Percentiles rank a stretch among this genome's conserved stretches.
Evolutionary conservation across 92 coral and sea anemone species (phyloP).

Genomic region (Nematostella vectensis): DNA sequence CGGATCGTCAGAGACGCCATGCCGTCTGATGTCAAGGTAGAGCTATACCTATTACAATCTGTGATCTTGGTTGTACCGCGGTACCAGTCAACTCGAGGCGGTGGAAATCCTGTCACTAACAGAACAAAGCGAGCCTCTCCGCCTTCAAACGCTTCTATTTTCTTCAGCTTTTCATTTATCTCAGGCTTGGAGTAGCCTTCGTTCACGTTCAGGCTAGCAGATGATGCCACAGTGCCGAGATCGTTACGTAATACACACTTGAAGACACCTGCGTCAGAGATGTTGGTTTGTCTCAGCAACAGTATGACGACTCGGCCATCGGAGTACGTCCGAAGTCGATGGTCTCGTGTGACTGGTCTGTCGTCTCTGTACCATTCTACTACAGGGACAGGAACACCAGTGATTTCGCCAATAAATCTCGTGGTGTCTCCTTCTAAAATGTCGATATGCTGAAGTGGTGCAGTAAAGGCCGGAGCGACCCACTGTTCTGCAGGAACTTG

Average conservation of each 20-base stretch:
- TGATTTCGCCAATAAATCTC: slow-evolving; percentile 46
- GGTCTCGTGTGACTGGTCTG: slow-evolving; percentile 32
- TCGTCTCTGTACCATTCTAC: slow-evolving; percentile 79
- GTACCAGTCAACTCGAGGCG: slow-evolving; percentile 79
- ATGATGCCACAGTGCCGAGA: slow-evolving; percentile 63
- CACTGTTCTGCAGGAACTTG: slow-evolving; percentile 30
- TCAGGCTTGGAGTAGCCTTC: slow-evolving; percentile 71
- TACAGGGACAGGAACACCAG: slow-evolving; percentile 60
- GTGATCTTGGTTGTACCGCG: slow-evolving; percentile 69
- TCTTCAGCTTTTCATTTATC: slow-evolving; percentile 60
- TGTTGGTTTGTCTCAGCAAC: slow-evolving; percentile 42
- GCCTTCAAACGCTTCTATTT: slow-evolving; percentile 55
- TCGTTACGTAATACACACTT: slow-evolving; percentile 70
- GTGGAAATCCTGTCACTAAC: slow-evolving; percentile 55
- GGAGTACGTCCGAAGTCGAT: slow-evolving; percentile 30
- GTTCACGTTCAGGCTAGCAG: slow-evolving; percentile 65
- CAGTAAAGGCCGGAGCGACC: slow-evolving; percentile 50
- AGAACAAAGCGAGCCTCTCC: slow-evolving; percentile 74
- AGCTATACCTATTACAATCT: slow-evolving; percentile 53
- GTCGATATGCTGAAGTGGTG: slow-evolving; percentile 37
- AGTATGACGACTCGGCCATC: slow-evolving; percentile 55
- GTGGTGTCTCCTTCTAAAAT: slow-evolving; percentile 58
- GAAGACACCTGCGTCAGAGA: slow-evolving; percentile 68
- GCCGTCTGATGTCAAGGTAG: slow-evolving; percentile 52
- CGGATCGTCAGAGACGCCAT: slow-evolving; percentile 69